Evolutionary conservation across 2,888 invertebrate genomes (phyloP).

Genomic region (Slavum lentiscoides): DNA sequence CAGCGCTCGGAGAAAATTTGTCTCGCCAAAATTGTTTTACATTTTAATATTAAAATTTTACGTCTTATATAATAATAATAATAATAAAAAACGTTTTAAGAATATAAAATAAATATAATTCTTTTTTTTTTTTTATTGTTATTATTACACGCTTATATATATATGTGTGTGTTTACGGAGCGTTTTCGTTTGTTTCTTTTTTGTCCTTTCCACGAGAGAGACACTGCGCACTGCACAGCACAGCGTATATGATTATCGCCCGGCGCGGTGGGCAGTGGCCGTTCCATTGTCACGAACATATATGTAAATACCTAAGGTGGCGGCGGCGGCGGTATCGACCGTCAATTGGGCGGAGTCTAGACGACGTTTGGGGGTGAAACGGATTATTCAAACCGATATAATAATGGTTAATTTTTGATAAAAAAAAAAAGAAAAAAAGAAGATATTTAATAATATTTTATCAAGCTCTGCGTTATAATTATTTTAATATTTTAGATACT

Average conservation of each 20-base stretch:
- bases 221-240: not conserved
- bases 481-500: too few species aligned
- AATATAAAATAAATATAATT: too few species aligned
- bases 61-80: not conserved
- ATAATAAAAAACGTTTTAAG: not conserved
- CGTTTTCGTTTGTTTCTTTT: slow-evolving; percentile 13
- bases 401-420: slow-evolving; percentile 12
- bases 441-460: too few species aligned
- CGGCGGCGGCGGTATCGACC: slow-evolving; percentile 38
- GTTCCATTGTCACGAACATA: slow-evolving; percentile 52
- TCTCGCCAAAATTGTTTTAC: not conserved
- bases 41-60: slow-evolving; percentile 6
- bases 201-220: slow-evolving; percentile 2
- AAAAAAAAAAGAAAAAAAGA: too few species aligned
- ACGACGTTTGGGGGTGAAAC: slow-evolving; percentile 39
- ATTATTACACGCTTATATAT: not conserved
- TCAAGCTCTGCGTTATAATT: too few species aligned
- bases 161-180: not conserved
- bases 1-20: too few species aligned
- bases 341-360: slow-evolving; percentile 51
- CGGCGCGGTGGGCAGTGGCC: slow-evolving; percentile 34
- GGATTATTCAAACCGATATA: slow-evolving; percentile 34
- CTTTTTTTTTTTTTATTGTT: too few species aligned
- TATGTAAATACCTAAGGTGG: slow-evolving; percentile 53
- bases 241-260: slow-evolving; percentile 30